Percentiles rank a stretch among this genome's conserved stretches.
phyloP scores from a whole-genome alignment of 2,888 invertebrate genomes.

The Cryptus viduatorius region DNA sequence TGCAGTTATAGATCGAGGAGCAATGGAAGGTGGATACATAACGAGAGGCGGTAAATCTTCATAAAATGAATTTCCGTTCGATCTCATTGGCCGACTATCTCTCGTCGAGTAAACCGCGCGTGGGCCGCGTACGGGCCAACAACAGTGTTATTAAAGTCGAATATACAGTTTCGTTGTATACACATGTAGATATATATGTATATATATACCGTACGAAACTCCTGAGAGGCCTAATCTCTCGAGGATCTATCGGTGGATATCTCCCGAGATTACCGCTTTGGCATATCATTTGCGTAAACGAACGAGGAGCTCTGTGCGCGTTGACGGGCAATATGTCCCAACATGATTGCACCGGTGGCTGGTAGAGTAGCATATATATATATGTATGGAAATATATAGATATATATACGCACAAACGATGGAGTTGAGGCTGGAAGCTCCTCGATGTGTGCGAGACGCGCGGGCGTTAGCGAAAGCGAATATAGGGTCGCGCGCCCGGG shows the following conservation, averaged over 20 bases:
- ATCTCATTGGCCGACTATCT: conserved; percentile 65
- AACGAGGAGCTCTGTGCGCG: conserved; percentile 81
- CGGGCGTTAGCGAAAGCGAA: conserved; percentile 45
- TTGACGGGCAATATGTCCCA: conserved; percentile 84
- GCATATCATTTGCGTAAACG: conserved; percentile 84
- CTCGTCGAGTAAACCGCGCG: conserved; percentile 45
- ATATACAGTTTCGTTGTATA: not conserved
- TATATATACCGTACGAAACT: not conserved
- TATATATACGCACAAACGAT: not conserved
- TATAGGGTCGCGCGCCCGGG: conserved; percentile 74
- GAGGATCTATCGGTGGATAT: conserved; percentile 80
- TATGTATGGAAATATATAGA: not conserved
- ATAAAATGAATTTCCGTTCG: conserved; percentile 69
- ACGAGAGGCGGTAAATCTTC: conserved; percentile 64
- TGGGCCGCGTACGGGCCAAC: conserved; percentile 51
- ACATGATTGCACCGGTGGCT: conserved; percentile 72
- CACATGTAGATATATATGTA: not conserved
- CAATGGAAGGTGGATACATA: conserved; percentile 41
- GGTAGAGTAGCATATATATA: conserved; percentile 25
- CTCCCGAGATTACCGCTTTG: conserved; percentile 76
- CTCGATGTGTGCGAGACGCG: conserved; percentile 42
- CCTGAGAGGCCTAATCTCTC: conserved; percentile 76
- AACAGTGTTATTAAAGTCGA: not conserved
- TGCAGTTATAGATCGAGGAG: conserved; percentile 1
- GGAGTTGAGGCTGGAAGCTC: conserved; percentile 1